These are phyloP conservation scores for Ichneumoninae sp. DNA, from an alignment of 2,888 invertebrate genomes.

Conservation along the genomic window DNA sequence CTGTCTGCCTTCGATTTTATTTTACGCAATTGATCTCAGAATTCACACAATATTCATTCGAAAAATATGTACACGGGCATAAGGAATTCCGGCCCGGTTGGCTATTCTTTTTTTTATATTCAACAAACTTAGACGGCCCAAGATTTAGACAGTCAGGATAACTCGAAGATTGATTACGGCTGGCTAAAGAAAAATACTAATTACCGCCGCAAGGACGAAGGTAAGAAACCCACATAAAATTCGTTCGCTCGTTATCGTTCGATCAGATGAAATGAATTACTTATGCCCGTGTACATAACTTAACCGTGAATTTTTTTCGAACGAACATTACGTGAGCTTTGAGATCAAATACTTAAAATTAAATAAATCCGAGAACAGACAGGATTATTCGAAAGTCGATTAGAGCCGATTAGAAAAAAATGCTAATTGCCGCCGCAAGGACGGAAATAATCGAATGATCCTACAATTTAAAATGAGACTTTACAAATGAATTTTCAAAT, in stretches of 20 bases:
- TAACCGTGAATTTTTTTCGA: slow-evolving; percentile 13
- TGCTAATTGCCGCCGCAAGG: slow-evolving; percentile 16
- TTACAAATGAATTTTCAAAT: slow-evolving; percentile 59
- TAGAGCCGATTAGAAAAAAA: slow-evolving; percentile 26
- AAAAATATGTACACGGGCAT: slow-evolving; percentile 26
- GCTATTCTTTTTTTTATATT: neutral
- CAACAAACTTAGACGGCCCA: neutral
- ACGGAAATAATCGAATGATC: slow-evolving; percentile 53
- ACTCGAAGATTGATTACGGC: slow-evolving; percentile 6
- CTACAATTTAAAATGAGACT: slow-evolving; percentile 40
- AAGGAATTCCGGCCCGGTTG: slow-evolving; percentile 36
- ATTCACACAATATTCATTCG: slow-evolving; percentile 41
- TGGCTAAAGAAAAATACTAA: neutral
- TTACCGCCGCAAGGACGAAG: slow-evolving; percentile 22
- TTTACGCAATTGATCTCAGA: slow-evolving; percentile 64
- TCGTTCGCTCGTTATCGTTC: slow-evolving; percentile 17
- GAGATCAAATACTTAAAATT: slow-evolving; percentile 64
- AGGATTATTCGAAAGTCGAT: slow-evolving; percentile 36
- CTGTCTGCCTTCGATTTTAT: slow-evolving; percentile 27
- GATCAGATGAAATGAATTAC: slow-evolving; percentile 26
- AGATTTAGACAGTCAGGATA: neutral
- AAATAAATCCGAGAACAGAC: slow-evolving; percentile 41
- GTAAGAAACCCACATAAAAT: slow-evolving; percentile 9
- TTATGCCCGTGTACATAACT: slow-evolving; percentile 29
- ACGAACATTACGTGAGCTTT: slow-evolving; percentile 56